These are phyloP conservation scores for Thoracochromis brauschi DNA, from an alignment of 2,113 vertebrate genomes.

Conservation along the genomic window DNA sequence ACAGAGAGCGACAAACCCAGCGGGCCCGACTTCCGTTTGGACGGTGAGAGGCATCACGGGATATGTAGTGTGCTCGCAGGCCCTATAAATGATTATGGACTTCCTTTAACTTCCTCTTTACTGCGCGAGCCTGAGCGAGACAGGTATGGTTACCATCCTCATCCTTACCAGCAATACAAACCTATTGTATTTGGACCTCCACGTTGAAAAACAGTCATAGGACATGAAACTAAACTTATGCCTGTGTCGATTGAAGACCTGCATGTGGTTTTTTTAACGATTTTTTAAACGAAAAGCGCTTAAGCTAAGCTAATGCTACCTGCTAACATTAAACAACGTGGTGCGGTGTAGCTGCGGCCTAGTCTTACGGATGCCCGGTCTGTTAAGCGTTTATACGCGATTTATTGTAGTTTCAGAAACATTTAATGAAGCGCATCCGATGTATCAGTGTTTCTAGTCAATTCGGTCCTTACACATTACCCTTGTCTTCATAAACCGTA, in stretches of 20 bases:
- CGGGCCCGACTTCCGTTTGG: background rate
- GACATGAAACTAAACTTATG: fast-evolving
- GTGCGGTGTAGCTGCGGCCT: slow-evolving; percentile 35
- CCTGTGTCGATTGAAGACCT: fast-evolving
- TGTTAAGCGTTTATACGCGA: fast-evolving
- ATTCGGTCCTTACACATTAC: background rate
- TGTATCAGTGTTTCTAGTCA: background rate
- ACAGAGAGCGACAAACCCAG: slow-evolving; percentile 1
- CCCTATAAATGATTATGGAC: slow-evolving; percentile 29
- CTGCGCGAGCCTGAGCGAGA: slow-evolving; percentile 43
- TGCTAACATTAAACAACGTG: slow-evolving; percentile 26
- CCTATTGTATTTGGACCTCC: fast-evolving
- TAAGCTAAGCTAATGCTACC: slow-evolving; percentile 33
- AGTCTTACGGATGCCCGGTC: background rate
- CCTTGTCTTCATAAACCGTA: background rate
- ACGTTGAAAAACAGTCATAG: fast-evolving
- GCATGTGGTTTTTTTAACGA: fast-evolving
- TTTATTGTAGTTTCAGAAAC: background rate
- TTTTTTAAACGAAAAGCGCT: background rate
- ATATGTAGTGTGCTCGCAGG: slow-evolving; percentile 15
- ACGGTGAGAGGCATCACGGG: slow-evolving; percentile 33
- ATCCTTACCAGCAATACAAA: fast-evolving
- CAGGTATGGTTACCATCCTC: slow-evolving; percentile 1
- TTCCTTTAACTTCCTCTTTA: slow-evolving; percentile 57
- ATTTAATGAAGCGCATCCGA: background rate